Base-by-base conservation (phyloP, 2,888 invertebrate genomes). In the Eutolmus rufibarbis region DNA sequence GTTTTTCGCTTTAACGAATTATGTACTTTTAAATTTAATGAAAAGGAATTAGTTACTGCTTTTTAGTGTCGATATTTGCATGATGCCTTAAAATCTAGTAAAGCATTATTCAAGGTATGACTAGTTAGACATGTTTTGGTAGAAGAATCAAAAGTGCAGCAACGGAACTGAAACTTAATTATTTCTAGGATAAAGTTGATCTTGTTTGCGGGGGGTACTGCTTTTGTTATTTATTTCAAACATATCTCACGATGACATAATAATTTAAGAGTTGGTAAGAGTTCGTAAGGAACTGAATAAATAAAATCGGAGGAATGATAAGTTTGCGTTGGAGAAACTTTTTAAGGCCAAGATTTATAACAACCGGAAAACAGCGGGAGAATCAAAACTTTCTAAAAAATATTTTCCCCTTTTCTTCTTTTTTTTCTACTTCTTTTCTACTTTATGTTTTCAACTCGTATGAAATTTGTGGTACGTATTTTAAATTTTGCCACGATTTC, bases 61-160 rank as follows among this genome's bases (percentile, higher is more conserved):
- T 43, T 78, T 78, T 8, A 43, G 43, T 23, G 37, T 19, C 37
- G 76, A 76, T 43, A 5, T 78, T 78, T 78, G n/a, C 37, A 37
- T 40, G 7, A 81, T 81, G 51, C 16, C 81, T 81, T 81, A 81
- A 28, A 81, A 81, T 31, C 81, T 81, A 81, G 56, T 81, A 81
- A 81, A 81, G 81, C 81, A 46, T 81, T 81, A 51, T 40, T 81
- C 81, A 81, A 31, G 8, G 23, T 81, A 81, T 81, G 81, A 81
- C 81, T 81, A 81, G 81, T 81, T 28, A 51, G 28, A 28, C 31
- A 16, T 81, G 46, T 81, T 81, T 81, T 56, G 56, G 56, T 56
- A 81, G 51, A 81, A 56, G 19, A 66, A 66, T 66, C 28, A 66
- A 66, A 66, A 66, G 66, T 66, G 66, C 66, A 66, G 23, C 9